Conservation (phyloP, 2,113 vertebrate species). For the Excalfactoria chinensis region DNA sequence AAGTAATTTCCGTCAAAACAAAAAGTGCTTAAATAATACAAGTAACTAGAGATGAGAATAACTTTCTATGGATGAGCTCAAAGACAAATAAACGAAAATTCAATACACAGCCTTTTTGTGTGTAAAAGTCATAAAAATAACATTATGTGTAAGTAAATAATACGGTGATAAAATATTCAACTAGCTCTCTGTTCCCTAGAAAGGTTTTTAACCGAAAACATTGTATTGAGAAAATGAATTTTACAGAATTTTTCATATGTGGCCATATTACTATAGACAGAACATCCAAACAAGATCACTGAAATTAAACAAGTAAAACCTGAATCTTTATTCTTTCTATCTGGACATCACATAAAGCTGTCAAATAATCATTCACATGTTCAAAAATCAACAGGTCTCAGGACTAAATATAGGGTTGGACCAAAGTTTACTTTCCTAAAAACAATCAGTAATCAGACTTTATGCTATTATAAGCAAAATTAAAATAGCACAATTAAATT, state of each 20-base stretch:
- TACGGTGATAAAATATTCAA: background rate
- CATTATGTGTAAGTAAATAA: background rate
- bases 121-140: constrained; percentile 17
- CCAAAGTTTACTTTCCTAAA: background rate
- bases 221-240: background rate
- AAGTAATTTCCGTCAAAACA: constrained; percentile 77
- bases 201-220: background rate
- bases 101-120: constrained; percentile 1
- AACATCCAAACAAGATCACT: background rate
- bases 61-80: constrained; percentile 13
- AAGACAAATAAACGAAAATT: constrained; percentile 56
- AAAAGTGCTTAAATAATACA: constrained; percentile 71
- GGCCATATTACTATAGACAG: background rate
- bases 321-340: background rate
- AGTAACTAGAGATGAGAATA: constrained; percentile 56
- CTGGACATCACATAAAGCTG: background rate
- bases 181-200: background rate
- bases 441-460: background rate
- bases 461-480: background rate
- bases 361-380: background rate
- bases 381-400: background rate
- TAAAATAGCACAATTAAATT: background rate
- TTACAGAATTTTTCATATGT: background rate
- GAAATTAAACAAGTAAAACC: background rate
- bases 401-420: background rate